Percentiles rank a stretch among this genome's conserved stretches.
Evolutionary conservation across 2,888 invertebrate species (phyloP).

Genomic region (Coelogynopora nodosa): DNA sequence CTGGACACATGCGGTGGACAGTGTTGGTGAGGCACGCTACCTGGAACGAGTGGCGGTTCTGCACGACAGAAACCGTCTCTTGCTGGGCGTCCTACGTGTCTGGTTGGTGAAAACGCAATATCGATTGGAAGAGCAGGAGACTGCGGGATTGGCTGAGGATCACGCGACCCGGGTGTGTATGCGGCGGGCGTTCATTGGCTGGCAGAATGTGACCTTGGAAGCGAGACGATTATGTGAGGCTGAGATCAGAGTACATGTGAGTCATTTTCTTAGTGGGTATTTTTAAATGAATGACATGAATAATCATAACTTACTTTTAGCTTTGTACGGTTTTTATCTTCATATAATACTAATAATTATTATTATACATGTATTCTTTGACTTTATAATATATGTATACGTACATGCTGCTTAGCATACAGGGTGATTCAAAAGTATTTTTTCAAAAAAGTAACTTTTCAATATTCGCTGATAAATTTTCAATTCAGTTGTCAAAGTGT

Average conservation of each 20-base stretch:
- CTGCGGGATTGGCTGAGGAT: not conserved
- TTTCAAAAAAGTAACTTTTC: too few species aligned
- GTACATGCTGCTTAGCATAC: too few species aligned
- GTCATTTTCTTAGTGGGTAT: too few species aligned
- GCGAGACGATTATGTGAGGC: not conserved
- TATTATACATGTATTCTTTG: too few species aligned
- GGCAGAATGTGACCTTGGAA: not conserved
- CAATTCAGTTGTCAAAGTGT: too few species aligned
- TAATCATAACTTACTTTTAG: too few species aligned
- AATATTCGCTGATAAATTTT: too few species aligned
- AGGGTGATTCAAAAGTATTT: too few species aligned
- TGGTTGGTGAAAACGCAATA: not conserved
- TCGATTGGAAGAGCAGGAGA: not conserved
- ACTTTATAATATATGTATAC: too few species aligned
- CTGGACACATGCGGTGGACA: not conserved
- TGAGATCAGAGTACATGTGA: not conserved
- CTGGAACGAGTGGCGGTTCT: not conserved
- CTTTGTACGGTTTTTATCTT: too few species aligned
- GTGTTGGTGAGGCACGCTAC: not conserved
- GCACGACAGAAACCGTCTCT: not conserved
- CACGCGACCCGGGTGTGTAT: not conserved
- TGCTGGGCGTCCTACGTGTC: not conserved
- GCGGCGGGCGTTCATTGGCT: constrained; percentile 10
- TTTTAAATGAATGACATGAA: too few species aligned
- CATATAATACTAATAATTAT: too few species aligned